These are phyloP conservation scores for Standfussiana lucernea DNA, from an alignment of 2,888 invertebrate genomes.

Conservation along the genomic window DNA sequence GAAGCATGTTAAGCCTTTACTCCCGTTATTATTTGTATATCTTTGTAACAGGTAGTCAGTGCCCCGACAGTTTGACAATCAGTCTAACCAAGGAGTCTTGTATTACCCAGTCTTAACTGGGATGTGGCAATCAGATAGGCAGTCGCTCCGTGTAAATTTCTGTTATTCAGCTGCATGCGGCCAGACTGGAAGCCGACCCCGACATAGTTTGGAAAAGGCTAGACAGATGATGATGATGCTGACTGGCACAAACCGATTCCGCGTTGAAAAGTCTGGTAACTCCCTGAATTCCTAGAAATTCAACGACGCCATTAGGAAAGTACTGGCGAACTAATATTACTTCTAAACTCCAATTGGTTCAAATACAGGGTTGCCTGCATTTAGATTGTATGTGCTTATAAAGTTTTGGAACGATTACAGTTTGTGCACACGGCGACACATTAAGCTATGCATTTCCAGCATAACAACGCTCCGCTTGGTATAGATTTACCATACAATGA, in stretches of 20 bases:
- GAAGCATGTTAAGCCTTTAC: not conserved
- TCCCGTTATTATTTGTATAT: not conserved
- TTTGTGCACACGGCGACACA: too few species aligned
- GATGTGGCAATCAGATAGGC: not conserved
- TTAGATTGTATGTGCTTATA: not conserved
- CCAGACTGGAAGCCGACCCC: not conserved
- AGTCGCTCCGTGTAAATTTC: not conserved
- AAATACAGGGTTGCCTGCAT: not conserved
- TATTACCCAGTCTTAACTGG: not conserved
- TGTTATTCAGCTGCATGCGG: not conserved
- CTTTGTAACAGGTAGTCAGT: not conserved
- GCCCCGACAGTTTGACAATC: not conserved
- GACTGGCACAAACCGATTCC: not conserved
- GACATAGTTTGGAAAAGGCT: not conserved
- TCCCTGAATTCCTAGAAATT: not conserved
- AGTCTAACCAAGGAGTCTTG: not conserved
- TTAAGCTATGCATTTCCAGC: too few species aligned
- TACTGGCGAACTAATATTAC: conserved; percentile 23
- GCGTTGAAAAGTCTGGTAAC: not conserved
- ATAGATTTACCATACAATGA: too few species aligned
- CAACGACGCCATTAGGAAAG: not conserved
- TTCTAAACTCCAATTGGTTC: conserved; percentile 38
- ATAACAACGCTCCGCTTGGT: too few species aligned
- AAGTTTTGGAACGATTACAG: not conserved
- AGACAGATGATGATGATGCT: too few species aligned